A percentile compares a stretch with the other conserved stretches of the same genome.
Evolutionary conservation across 2,113 vertebrate species (phyloP).

Genomic region (Mastomys natalensis): DNA sequence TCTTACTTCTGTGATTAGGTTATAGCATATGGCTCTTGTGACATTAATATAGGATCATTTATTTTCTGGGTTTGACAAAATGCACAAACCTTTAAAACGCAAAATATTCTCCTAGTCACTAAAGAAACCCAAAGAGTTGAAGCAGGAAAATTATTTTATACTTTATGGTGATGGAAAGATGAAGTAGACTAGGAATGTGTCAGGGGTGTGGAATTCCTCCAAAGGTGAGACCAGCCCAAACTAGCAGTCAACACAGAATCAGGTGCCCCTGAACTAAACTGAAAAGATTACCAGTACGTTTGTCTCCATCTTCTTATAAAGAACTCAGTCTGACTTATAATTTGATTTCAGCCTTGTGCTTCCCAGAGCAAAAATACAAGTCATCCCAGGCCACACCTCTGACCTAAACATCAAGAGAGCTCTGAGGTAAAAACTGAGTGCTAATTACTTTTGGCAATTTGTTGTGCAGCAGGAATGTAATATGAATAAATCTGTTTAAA

Average conservation of each 20-base stretch:
- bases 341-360: not conserved
- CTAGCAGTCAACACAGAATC: not conserved
- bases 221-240: not conserved
- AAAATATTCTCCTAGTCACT: not conserved
- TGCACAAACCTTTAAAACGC: not conserved
- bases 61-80: not conserved
- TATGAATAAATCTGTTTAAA: not conserved
- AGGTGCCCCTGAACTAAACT: not conserved
- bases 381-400: not conserved
- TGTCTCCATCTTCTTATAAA: not conserved
- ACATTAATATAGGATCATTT: not conserved
- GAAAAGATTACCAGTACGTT: not conserved
- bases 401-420: not conserved
- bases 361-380: not conserved
- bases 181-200: accelerated
- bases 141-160: not conserved
- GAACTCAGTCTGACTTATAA: not conserved
- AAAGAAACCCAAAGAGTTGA: not conserved
- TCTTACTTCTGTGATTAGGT: not conserved
- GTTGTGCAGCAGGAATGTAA: not conserved
- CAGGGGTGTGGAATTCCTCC: not conserved
- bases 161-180: not conserved
- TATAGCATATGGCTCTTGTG: not conserved
- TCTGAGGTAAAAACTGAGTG: not conserved
- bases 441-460: not conserved